A percentile compares a stretch with the other conserved stretches of the same genome.
Evolutionary conservation across 2,113 vertebrate genomes (phyloP).

Genomic region (Vulpes lagopus): DNA sequence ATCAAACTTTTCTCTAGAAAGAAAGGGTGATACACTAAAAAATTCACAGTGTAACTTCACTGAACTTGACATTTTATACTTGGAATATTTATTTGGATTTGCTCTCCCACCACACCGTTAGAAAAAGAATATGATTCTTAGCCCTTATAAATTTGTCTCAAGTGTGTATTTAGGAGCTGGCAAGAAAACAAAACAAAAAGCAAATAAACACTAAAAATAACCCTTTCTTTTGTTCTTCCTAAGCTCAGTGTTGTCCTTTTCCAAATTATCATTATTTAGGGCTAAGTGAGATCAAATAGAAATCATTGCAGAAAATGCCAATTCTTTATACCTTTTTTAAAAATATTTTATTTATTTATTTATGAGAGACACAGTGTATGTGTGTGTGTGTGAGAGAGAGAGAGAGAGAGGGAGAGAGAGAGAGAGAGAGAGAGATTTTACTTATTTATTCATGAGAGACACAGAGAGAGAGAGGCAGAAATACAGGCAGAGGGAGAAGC

Average conservation of each 20-base stretch:
- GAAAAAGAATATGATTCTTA: neutral
- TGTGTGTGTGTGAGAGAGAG: too few relatives aligned
- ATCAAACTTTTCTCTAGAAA: slow-evolving; percentile 10
- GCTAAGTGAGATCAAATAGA: neutral
- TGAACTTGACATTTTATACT: neutral
- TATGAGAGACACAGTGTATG: too few relatives aligned
- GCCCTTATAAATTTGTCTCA: neutral
- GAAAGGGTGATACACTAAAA: neutral
- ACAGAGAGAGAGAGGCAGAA: too few relatives aligned
- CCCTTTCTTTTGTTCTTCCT: neutral
- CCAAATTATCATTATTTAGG: neutral
- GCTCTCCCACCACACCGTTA: neutral
- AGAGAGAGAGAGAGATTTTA: too few relatives aligned
- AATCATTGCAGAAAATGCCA: neutral
- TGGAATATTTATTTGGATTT: neutral
- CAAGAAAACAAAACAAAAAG: neutral
- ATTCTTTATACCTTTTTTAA: neutral
- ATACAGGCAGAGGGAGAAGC: too few relatives aligned
- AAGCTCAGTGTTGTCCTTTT: neutral
- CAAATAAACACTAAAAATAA: neutral
- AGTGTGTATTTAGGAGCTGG: neutral
- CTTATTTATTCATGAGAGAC: too few relatives aligned
- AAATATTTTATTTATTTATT: too few relatives aligned
- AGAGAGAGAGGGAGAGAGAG: too few relatives aligned
- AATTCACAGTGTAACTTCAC: neutral